These are phyloP conservation scores for Ditula angustiorana DNA, from an alignment of 2,888 invertebrate species.

Conservation along the genomic window DNA sequence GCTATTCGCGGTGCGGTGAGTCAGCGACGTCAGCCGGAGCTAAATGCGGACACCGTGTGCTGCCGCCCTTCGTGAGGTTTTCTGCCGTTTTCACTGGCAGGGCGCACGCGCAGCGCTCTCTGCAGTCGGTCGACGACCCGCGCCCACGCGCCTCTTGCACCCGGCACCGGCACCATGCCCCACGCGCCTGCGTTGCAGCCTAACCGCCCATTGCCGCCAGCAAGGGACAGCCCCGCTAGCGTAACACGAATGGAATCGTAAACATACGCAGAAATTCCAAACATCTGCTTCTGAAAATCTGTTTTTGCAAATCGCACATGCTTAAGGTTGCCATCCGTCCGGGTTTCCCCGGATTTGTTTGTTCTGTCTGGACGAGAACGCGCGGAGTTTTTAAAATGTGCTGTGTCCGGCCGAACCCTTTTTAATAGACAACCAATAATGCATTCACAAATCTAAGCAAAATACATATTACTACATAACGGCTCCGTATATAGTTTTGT, in stretches of 20 bases:
- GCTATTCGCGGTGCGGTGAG: constrained; percentile 82
- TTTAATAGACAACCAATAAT: no score
- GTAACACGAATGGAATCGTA: not conserved
- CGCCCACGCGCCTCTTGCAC: constrained; percentile 76
- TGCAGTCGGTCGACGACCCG: constrained; percentile 80
- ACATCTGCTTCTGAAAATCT: not conserved
- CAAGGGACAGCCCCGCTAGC: not conserved
- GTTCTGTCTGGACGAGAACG: no score
- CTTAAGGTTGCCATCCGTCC: no score
- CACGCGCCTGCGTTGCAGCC: constrained; percentile 1
- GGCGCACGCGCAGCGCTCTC: constrained; percentile 66
- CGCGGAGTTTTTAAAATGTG: no score
- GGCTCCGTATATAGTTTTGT: no score
- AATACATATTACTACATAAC: no score
- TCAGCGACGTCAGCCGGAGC: constrained; percentile 82
- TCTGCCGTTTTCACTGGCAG: constrained; percentile 78
- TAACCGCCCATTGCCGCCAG: not conserved
- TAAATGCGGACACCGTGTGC: constrained; percentile 83
- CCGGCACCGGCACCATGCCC: constrained; percentile 57
- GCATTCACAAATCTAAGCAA: no score
- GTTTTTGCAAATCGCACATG: not conserved
- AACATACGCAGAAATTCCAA: not conserved
- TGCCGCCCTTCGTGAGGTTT: constrained; percentile 83
- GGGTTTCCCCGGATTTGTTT: no score
- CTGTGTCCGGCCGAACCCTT: no score